phyloP scores from a whole-genome alignment of 2,888 invertebrate species.

The Oithona nana region DNA sequence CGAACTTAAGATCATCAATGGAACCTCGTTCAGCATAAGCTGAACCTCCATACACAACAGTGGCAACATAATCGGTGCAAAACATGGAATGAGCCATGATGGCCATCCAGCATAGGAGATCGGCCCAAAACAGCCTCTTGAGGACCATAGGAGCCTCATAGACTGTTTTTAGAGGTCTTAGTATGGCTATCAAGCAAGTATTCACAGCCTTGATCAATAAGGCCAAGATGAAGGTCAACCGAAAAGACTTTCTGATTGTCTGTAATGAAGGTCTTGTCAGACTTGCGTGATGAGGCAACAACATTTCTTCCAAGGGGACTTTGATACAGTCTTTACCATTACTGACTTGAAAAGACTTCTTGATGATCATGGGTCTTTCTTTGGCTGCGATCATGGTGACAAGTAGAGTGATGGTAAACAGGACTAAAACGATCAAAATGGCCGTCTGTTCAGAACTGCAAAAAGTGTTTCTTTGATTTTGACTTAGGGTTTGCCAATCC shows the following conservation, averaged over 20 bases:
- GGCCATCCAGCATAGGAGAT: conserved; percentile 25
- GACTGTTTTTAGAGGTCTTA: not conserved
- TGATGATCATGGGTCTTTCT: conserved; percentile 20
- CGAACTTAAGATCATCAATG: conserved; percentile 22
- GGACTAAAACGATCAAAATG: conserved; percentile 22
- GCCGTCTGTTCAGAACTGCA: conserved; percentile 20
- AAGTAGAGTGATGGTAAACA: conserved; percentile 22
- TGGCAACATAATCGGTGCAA: conserved; percentile 26
- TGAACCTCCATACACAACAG: conserved; percentile 24
- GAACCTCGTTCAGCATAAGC: conserved; percentile 21
- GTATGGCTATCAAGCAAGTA: not conserved
- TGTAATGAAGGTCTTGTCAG: no score
- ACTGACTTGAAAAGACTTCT: no score
- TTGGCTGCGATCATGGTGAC: conserved; percentile 23
- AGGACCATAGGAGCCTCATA: conserved; percentile 22
- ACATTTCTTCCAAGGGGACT: no score
- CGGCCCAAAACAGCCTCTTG: conserved; percentile 23
- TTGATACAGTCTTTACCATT: no score
- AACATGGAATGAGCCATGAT: conserved; percentile 25
- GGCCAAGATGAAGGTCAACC: not conserved
- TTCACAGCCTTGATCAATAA: not conserved
- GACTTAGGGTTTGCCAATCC: conserved; percentile 22
- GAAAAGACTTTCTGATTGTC: not conserved
- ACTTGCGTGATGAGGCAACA: no score
- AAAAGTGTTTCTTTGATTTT: not conserved